A percentile compares a stretch with the other conserved stretches of the same genome.
Evolutionary conservation across 2,888 invertebrate species (phyloP).

Genomic region (Lissonota sp.): DNA sequence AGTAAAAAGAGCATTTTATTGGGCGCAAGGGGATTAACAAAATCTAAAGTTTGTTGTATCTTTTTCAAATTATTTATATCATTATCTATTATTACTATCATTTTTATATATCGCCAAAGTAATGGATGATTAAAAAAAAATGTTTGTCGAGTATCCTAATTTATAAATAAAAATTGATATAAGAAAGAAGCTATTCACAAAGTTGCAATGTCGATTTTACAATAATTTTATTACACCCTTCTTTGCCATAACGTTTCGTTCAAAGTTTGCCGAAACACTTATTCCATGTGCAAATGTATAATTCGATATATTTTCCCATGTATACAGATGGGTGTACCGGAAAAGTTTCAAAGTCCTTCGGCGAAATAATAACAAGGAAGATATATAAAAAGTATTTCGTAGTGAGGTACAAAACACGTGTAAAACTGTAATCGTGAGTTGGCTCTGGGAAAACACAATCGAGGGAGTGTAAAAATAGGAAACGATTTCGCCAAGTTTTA

Average conservation of each 20-base stretch:
- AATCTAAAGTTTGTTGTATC: too few species aligned
- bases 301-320: neutral
- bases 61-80: too few species aligned
- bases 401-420: neutral
- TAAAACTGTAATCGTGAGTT: neutral
- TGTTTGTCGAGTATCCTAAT: neutral
- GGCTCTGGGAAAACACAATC: neutral
- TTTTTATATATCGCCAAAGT: too few species aligned
- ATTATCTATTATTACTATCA: too few species aligned
- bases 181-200: neutral
- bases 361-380: neutral
- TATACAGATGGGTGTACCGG: too few species aligned
- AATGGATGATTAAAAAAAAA: neutral
- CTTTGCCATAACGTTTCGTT: neutral
- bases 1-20: too few species aligned
- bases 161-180: too few species aligned
- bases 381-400: neutral
- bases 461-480: conserved; percentile 1
- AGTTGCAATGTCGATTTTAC: neutral
- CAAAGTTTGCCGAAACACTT: neutral
- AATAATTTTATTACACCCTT: conserved; percentile 10
- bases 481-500: conserved; percentile 30
- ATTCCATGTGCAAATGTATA: neutral
- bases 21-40: too few species aligned
- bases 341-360: neutral